These are phyloP conservation scores for Hesperia comma DNA, from an alignment of 2,888 invertebrate genomes.

Conservation along the genomic window DNA sequence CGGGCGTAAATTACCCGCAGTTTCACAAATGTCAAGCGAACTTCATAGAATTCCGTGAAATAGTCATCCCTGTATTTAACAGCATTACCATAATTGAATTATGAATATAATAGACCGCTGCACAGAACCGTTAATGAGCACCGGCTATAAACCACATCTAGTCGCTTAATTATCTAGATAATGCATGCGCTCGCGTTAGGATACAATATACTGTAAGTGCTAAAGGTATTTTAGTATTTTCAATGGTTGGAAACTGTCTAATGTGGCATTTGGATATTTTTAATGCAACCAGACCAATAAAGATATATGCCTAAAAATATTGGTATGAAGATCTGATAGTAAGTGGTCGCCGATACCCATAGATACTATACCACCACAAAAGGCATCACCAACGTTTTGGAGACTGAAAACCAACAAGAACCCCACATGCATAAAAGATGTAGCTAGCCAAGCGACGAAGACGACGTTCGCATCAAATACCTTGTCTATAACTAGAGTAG, in stretches of 20 bases:
- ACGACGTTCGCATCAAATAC: too few species aligned
- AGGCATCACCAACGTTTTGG: too few species aligned
- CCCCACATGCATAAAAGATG: too few species aligned
- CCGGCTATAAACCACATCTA: conserved; percentile 50
- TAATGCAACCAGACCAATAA: too few species aligned
- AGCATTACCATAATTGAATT: conserved; percentile 35
- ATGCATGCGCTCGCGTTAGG: conserved; percentile 42
- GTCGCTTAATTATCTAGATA: conserved; percentile 54
- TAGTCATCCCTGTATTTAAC: conserved; percentile 32
- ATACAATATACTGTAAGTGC: conserved; percentile 35
- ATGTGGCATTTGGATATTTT: too few species aligned
- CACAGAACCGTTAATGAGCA: conserved; percentile 51
- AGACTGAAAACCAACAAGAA: too few species aligned
- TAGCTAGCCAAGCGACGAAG: too few species aligned
- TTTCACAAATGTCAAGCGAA: conserved; percentile 18
- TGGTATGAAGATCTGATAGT: too few species aligned
- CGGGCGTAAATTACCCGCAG: conserved; percentile 8
- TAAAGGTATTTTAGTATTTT: not conserved
- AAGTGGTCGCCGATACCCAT: too few species aligned
- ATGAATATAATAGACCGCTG: conserved; percentile 35
- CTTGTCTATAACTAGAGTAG: too few species aligned
- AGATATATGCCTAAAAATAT: too few species aligned
- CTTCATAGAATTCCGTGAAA: conserved; percentile 18
- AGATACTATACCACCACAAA: too few species aligned
- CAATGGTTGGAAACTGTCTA: not conserved